Conservation (phyloP, 2,888 invertebrate genomes). For the Acleris literana region DNA sequence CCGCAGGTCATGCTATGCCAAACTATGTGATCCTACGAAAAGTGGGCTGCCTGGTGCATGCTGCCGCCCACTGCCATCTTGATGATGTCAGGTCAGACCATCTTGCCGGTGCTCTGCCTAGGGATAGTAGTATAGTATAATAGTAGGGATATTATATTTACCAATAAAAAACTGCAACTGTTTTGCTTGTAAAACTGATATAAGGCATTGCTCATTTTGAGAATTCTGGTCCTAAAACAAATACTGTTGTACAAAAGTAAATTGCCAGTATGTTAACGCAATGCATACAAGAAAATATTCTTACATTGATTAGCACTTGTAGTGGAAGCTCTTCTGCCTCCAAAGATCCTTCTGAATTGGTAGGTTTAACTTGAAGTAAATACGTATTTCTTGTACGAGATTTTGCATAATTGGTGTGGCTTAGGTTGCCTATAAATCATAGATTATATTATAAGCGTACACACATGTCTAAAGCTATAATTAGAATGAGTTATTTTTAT, state of each 20-base stretch:
- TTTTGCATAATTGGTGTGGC: conserved; percentile 3
- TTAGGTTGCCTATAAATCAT: conserved; percentile 8
- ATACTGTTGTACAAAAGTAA: background rate
- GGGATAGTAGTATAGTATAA: too few species aligned
- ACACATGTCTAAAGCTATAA: too few species aligned
- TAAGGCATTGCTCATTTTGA: conserved; percentile 22
- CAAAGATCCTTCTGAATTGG: conserved; percentile 13
- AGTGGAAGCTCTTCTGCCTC: conserved; percentile 26
- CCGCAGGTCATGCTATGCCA: too few species aligned
- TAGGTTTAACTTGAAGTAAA: conserved; percentile 22
- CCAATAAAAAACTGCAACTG: conserved; percentile 29
- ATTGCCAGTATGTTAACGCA: background rate
- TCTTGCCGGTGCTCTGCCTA: too few species aligned
- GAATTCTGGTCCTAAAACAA: conserved; percentile 30
- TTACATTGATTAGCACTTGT: conserved; percentile 27
- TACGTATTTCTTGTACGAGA: conserved; percentile 20
- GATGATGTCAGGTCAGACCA: too few species aligned
- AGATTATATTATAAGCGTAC: background rate
- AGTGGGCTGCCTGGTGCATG: too few species aligned
- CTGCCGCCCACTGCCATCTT: too few species aligned
- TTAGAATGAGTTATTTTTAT: too few species aligned
- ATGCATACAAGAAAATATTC: background rate
- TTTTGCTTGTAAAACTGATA: conserved; percentile 24
- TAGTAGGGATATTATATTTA: conserved; percentile 3
- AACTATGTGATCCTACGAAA: too few species aligned